Evolutionary conservation across 2,797 vertebrate genomes (phyloP).

Genomic region (Parotocinclus haroldoi): DNA sequence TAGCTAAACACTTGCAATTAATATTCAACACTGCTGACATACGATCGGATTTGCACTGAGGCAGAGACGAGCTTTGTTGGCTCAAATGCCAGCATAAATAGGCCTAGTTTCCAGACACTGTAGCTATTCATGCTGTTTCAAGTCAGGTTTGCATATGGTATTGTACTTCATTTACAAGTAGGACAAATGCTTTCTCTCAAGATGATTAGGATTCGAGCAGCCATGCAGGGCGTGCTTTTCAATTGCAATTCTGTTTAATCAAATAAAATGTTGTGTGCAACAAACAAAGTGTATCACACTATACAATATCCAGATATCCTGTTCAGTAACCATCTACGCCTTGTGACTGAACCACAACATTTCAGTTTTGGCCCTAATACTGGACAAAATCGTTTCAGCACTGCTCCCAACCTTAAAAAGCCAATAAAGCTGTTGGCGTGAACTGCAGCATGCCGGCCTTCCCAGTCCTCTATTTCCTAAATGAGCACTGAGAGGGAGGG

Average conservation of each 20-base stretch:
- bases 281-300: too few relatives aligned
- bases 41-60: background rate
- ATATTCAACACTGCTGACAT: background rate
- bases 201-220: background rate
- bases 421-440: conserved; percentile 11
- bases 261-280: background rate
- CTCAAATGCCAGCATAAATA: conserved; percentile 18
- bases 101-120: conserved; percentile 28
- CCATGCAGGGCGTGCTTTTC: background rate
- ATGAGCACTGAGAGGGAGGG: conserved; percentile 21
- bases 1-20: conserved; percentile 4
- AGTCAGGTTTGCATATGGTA: background rate
- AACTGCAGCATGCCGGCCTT: conserved; percentile 23
- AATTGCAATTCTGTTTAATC: too few relatives aligned
- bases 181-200: conserved; percentile 13
- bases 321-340: conserved; percentile 13
- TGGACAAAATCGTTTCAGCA: conserved; percentile 17
- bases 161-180: conserved; percentile 21
- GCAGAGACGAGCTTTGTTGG: background rate
- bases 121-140: conserved; percentile 28
- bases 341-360: conserved; percentile 19
- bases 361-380: conserved; percentile 13
- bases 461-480: conserved; percentile 36
- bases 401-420: conserved; percentile 28
- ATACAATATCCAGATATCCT: conserved; percentile 7